These are phyloP conservation scores for Micronycteris hirsuta DNA, from an alignment of 2,113 vertebrate genomes.

Conservation along the genomic window DNA sequence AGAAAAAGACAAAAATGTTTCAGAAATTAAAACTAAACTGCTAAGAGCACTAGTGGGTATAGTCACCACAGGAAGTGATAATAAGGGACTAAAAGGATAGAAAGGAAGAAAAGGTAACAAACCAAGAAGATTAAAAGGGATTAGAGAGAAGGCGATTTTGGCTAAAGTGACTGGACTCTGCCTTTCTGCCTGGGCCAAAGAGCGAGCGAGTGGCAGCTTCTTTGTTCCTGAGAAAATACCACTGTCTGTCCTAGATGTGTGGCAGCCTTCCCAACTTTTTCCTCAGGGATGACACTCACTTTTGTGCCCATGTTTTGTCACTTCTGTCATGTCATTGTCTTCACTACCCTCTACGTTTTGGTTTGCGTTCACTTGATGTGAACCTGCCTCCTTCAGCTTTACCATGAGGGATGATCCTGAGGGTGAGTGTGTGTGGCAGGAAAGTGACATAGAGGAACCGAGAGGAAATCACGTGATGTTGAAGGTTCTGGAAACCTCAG, in stretches of 20 bases:
- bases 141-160: neutral
- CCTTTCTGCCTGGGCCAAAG: constrained; percentile 65
- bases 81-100: neutral
- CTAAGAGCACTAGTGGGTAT: neutral
- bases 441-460: neutral
- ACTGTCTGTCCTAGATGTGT: neutral
- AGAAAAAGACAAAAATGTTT: neutral
- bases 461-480: neutral
- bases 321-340: neutral
- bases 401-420: neutral
- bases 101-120: neutral
- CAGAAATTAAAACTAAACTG: neutral
- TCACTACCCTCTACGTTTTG: neutral
- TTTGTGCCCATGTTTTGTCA: neutral
- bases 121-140: neutral
- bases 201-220: neutral
- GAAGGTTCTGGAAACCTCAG: neutral
- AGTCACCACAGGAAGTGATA: neutral
- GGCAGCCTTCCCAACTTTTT: neutral
- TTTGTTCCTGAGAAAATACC: neutral
- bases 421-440: neutral
- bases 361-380: neutral
- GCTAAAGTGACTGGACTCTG: constrained; percentile 25
- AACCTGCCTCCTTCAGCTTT: neutral
- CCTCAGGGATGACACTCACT: neutral